A percentile compares a stretch with the other conserved stretches of the same genome.
Conservation (phyloP, 2,888 invertebrate species). For the Chrysolina oricalcia region DNA sequence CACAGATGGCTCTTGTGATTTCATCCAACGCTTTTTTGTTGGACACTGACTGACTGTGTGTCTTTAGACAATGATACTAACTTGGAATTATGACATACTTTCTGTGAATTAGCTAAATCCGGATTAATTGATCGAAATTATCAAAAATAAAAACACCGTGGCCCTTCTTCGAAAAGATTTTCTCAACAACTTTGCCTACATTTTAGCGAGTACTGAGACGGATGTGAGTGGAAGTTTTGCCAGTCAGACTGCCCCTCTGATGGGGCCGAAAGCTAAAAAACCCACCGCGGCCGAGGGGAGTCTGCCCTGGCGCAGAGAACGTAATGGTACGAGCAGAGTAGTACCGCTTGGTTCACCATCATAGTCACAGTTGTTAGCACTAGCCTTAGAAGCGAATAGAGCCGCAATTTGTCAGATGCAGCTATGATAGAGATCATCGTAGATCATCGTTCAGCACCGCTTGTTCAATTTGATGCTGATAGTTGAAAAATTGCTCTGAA, state of each 20-base stretch:
- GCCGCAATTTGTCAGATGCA: not conserved
- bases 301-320: slow-evolving; percentile 89
- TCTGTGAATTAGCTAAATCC: no score
- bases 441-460: not conserved
- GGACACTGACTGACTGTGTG: no score
- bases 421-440: slow-evolving; percentile 8
- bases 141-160: no score
- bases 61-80: no score
- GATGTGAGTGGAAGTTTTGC: slow-evolving; percentile 67
- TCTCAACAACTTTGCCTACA: slow-evolving; percentile 32
- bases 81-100: no score
- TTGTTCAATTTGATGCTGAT: slow-evolving; percentile 27
- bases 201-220: slow-evolving; percentile 70
- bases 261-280: slow-evolving; percentile 66
- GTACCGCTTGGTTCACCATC: slow-evolving; percentile 42
- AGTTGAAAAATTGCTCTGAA: no score
- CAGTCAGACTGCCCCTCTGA: slow-evolving; percentile 67
- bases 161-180: not conserved
- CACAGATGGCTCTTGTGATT: no score
- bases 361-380: slow-evolving; percentile 20
- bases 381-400: not conserved
- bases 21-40: no score
- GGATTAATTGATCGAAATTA: no score
- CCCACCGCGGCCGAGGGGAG: slow-evolving; percentile 87
- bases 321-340: slow-evolving; percentile 77